Evolutionary conservation across 2,888 invertebrate genomes (phyloP).

Genomic region (Drosophila planitibia): DNA sequence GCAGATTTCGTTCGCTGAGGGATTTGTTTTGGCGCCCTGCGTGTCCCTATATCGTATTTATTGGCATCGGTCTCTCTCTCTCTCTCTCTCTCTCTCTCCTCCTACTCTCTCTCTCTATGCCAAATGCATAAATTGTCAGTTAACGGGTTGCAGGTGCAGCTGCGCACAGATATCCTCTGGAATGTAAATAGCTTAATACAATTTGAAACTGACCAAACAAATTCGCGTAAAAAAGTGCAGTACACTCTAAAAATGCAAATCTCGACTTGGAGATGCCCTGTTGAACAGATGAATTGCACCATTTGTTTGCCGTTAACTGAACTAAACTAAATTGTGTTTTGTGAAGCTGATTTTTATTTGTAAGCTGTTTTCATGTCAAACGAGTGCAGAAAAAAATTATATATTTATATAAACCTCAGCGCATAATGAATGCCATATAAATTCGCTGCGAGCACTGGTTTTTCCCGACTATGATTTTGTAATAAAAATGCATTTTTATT

Average conservation of each 20-base stretch:
- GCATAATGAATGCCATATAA: slow-evolving; percentile 73
- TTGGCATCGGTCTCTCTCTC: slow-evolving; percentile 44
- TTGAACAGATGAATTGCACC: neutral
- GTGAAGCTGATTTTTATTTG: too few relatives aligned
- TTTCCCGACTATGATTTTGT: slow-evolving; percentile 74
- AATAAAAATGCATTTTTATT: slow-evolving; percentile 78
- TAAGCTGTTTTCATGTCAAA: neutral
- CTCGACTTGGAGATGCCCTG: slow-evolving; percentile 4
- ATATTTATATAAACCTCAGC: slow-evolving; percentile 33
- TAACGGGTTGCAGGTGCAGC: slow-evolving; percentile 67
- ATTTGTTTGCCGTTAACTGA: neutral
- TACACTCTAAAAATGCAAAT: neutral
- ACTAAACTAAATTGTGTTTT: neutral
- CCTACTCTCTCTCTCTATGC: slow-evolving; percentile 47
- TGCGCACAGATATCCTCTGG: slow-evolving; percentile 40
- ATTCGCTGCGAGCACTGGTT: slow-evolving; percentile 60
- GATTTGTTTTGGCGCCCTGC: slow-evolving; percentile 44
- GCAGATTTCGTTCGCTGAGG: slow-evolving; percentile 12
- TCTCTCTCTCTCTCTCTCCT: slow-evolving; percentile 2
- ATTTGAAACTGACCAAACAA: slow-evolving; percentile 56
- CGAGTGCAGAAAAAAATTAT: neutral
- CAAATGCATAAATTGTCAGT: slow-evolving; percentile 68
- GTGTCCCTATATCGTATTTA: slow-evolving; percentile 73
- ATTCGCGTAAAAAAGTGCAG: slow-evolving; percentile 32
- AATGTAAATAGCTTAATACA: slow-evolving; percentile 76